phyloP scores from a whole-genome alignment of 2,888 invertebrate species.

The Pachycephus smyrnensis region DNA sequence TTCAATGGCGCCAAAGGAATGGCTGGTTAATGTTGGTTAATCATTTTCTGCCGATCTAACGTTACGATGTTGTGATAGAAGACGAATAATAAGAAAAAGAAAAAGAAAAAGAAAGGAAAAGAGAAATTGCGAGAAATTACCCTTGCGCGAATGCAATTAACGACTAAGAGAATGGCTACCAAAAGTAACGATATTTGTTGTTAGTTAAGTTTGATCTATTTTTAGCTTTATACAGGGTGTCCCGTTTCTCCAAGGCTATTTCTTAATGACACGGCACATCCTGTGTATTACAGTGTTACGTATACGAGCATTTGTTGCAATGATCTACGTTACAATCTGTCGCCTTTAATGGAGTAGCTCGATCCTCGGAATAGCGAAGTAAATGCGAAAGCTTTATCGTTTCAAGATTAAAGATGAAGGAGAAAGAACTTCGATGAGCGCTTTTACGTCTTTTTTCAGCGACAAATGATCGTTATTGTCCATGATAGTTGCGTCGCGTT shows the following conservation, averaged over 20 bases:
- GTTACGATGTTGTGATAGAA: neutral
- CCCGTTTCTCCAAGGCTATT: neutral
- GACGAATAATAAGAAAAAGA: too few relatives aligned
- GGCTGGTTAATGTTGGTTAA: constrained; percentile 30
- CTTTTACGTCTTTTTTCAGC: constrained; percentile 25
- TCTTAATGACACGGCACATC: neutral
- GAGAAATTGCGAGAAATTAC: neutral
- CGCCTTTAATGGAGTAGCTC: constrained; percentile 22
- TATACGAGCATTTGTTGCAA: neutral
- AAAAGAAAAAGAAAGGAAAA: neutral
- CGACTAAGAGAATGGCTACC: constrained; percentile 32
- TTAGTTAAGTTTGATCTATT: constrained; percentile 49
- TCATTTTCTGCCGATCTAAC: constrained; percentile 14
- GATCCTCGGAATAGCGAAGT: constrained; percentile 3
- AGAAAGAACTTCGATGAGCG: constrained; percentile 18
- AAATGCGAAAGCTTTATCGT: constrained; percentile 14
- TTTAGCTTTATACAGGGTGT: constrained; percentile 30
- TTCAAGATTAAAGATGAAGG: constrained; percentile 17
- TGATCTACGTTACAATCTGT: neutral
- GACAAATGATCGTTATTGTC: neutral
- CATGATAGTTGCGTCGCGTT: neutral
- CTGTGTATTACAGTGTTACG: neutral
- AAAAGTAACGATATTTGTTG: constrained; percentile 45
- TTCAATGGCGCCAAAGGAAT: neutral
- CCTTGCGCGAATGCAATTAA: constrained; percentile 6